Base-by-base conservation (phyloP, 2,113 vertebrate genomes). In the Anser cygnoides region DNA sequence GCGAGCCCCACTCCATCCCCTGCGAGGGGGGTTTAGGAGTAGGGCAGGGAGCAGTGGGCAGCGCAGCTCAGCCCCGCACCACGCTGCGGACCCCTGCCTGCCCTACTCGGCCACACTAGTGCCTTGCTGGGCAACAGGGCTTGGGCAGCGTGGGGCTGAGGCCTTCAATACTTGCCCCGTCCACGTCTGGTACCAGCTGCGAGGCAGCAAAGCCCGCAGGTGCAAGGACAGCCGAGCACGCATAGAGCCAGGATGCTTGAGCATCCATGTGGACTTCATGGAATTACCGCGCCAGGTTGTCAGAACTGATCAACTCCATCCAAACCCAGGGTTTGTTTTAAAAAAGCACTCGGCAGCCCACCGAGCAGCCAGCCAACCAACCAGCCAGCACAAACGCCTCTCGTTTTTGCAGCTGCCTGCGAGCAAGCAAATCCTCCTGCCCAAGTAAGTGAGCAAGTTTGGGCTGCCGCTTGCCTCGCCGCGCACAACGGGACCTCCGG, bases 1-100 rank as follows among this genome's bases (percentile, higher is more conserved):
- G 22, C 43, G 82, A 89, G 46, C 92, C 70, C 79, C 68, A 84
- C 50, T 96, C 63, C 82, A 19, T 87, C 72, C 87, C 71, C 67
- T 70, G 74, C 67, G 63, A 52, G 75, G 67, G 68, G 83, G 87
- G 79, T 92, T 96, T 94, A 22, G 46, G 46, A 49, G 46, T 2
- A 3, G 63, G 62, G 37, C 22, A 76, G 41, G 1, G 1, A 59
- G 49, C 49, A 21, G 49, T 6, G 49, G 49, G 46, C 46, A 22
- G 46, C 10, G 10, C 21, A 20, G 46, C 46, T 49, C 46, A 49
- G 46, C 46, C 46, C 46, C 10, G 21, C 46, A 49, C 46, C 46
- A 22, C 20, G 20, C 46, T 49, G 46, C 46, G 10, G 46, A 22
- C 46, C 46, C 20, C 46, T 49, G 46, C 46, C 46, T 20, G 10